Conservation (phyloP, 1,140 invertebrate species). For the Drosophila sturtevanti region DNA sequence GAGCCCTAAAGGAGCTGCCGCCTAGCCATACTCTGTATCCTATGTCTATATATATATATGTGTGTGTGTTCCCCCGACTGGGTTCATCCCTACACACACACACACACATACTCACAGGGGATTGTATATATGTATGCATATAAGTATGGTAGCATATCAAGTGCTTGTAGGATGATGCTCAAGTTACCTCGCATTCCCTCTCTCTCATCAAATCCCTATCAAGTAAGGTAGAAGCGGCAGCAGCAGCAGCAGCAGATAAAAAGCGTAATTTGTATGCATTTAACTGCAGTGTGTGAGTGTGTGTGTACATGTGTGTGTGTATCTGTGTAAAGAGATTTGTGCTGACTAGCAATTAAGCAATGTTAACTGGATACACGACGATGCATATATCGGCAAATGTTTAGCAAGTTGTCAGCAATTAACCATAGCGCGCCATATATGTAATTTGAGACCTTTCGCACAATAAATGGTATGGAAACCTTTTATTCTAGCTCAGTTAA, state of each 20-base stretch:
- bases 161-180: constrained; percentile 56
- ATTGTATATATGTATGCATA: background rate
- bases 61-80: background rate
- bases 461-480: background rate
- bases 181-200: constrained; percentile 14
- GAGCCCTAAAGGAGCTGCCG: constrained; percentile 12
- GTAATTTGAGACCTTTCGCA: constrained; percentile 37
- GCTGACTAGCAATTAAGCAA: constrained; percentile 38
- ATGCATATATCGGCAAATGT: constrained; percentile 9
- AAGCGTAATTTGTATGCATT: constrained; percentile 44
- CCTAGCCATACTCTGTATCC: background rate
- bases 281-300: constrained; percentile 2
- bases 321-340: constrained; percentile 10
- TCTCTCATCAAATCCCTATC: constrained; percentile 16
- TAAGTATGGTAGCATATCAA: constrained; percentile 36
- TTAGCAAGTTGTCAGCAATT: constrained; percentile 21
- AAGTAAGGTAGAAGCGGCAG: constrained; percentile 32
- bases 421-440: constrained; percentile 20
- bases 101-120: background rate
- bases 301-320: background rate
- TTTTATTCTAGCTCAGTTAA: background rate
- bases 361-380: constrained; percentile 13
- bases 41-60: background rate
- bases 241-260: constrained; percentile 33
- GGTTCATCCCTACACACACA: background rate